phyloP scores from a whole-genome alignment of 2,888 invertebrate species.

The Conops quadrifasciatus region DNA sequence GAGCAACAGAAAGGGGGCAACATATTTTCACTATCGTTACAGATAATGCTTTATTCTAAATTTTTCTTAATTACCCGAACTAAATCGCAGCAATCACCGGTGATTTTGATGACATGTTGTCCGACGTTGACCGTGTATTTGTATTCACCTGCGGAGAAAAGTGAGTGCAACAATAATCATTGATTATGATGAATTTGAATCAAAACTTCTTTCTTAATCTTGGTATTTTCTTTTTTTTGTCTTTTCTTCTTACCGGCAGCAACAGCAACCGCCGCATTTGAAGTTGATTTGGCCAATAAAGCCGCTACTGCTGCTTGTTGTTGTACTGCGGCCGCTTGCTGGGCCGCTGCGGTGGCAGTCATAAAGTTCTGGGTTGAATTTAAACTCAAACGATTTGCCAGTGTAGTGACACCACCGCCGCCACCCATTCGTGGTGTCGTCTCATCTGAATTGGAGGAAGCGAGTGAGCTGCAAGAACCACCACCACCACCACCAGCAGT shows the following conservation, averaged over 20 bases:
- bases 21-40: neutral
- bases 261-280: conserved; percentile 52
- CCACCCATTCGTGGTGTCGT: conserved; percentile 58
- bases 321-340: conserved; percentile 46
- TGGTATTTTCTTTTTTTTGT: no score
- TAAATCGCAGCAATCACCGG: conserved; percentile 83
- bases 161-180: conserved; percentile 75
- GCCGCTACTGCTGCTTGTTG: conserved; percentile 46
- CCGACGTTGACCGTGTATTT: conserved; percentile 88
- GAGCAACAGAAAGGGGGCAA: neutral
- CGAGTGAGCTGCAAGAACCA: conserved; percentile 81
- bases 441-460: conserved; percentile 75
- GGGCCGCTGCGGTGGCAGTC: conserved; percentile 58
- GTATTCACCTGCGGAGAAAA: conserved; percentile 84
- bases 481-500: conserved; percentile 59
- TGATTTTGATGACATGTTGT: conserved; percentile 84
- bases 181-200: conserved; percentile 62
- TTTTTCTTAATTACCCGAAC: conserved; percentile 73
- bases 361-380: conserved; percentile 63
- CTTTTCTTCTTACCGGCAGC: conserved; percentile 60
- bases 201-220: no score
- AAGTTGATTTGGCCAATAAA: conserved; percentile 45
- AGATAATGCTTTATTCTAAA: neutral
- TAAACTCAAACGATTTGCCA: conserved; percentile 60
- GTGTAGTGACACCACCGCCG: conserved; percentile 45